Conservation (phyloP, 2,113 vertebrate genomes). For the Motacilla alba region DNA sequence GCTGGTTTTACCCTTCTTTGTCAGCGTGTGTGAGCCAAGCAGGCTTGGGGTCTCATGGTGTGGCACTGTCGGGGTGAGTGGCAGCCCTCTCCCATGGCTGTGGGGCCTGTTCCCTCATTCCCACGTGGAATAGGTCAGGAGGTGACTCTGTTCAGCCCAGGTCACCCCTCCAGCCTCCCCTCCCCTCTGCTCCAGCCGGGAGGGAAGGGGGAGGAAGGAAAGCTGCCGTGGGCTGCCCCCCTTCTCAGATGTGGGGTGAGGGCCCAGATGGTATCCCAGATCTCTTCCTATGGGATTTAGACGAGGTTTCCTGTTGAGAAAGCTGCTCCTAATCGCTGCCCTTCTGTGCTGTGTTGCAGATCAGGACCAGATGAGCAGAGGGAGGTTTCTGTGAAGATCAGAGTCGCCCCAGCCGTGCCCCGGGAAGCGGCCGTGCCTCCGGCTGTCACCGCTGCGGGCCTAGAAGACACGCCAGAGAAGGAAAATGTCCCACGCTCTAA, state of each 20-base stretch:
- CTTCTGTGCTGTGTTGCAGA: slow-evolving; percentile 48
- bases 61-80: accelerated
- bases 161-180: not conserved
- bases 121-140: not conserved
- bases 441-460: not conserved
- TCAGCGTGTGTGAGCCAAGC: not conserved
- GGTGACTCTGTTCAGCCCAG: not conserved
- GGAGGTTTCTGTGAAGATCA: slow-evolving; percentile 40
- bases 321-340: slow-evolving; percentile 44
- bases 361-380: slow-evolving; percentile 10
- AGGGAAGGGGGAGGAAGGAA: not conserved
- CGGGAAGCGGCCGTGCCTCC: not conserved
- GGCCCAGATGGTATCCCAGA: slow-evolving; percentile 54
- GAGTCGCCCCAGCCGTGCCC: not conserved
- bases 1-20: not conserved
- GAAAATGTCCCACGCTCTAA: slow-evolving; percentile 87
- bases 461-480: not conserved
- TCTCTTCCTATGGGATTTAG: slow-evolving; percentile 38
- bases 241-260: not conserved
- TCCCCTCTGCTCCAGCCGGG: not conserved
- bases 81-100: not conserved
- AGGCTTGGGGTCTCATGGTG: not conserved
- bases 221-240: not conserved
- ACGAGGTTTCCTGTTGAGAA: slow-evolving; percentile 29
- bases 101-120: not conserved